Evolutionary conservation across 2,113 vertebrate genomes (phyloP).

Genomic region (Eurypyga helias): DNA sequence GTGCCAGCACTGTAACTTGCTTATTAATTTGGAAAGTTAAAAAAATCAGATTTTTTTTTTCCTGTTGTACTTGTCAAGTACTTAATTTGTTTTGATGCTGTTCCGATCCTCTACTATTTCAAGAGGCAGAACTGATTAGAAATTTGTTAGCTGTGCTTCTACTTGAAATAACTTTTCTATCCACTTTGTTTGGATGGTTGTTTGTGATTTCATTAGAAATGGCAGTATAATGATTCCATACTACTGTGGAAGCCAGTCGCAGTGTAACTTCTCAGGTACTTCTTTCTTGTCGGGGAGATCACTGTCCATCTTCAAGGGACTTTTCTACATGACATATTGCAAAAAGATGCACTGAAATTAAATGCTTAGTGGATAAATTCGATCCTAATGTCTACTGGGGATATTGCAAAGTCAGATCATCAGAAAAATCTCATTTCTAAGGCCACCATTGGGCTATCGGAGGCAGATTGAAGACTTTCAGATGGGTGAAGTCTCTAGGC

Average conservation of each 20-base stretch:
- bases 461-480: neutral
- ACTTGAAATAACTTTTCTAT: neutral
- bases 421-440: neutral
- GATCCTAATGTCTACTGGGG: neutral
- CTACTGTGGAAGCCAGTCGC: neutral
- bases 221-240: neutral
- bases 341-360: neutral
- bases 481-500: neutral
- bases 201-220: neutral
- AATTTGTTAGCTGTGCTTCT: neutral
- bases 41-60: neutral
- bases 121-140: neutral
- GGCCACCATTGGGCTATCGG: neutral
- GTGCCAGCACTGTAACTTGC: neutral
- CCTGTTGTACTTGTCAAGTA: neutral
- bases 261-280: neutral
- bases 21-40: neutral
- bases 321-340: neutral
- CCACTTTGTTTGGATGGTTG: neutral
- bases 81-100: neutral
- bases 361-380: neutral
- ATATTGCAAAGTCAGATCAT: neutral
- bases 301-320: neutral
- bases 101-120: neutral
- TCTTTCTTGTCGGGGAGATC: neutral